Percentiles rank a stretch among this genome's conserved stretches.
Evolutionary conservation across 2,888 invertebrate species (phyloP).

Genomic region (Xestia rhomboidea): DNA sequence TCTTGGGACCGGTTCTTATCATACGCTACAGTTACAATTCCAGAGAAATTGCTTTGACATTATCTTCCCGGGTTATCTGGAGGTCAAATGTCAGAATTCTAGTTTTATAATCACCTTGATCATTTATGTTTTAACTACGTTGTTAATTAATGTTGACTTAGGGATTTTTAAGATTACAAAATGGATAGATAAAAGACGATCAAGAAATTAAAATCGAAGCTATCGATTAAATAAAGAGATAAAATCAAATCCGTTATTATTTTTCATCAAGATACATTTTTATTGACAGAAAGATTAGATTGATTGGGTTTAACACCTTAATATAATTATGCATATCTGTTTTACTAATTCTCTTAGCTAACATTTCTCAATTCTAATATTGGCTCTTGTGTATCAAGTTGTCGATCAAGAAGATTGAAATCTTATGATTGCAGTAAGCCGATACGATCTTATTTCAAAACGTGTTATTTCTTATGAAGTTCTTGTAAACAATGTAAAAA

Average conservation of each 20-base stretch:
- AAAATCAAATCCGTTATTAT: slow-evolving; percentile 27
- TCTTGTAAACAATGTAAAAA: slow-evolving; percentile 53
- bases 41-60: slow-evolving; percentile 70
- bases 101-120: slow-evolving; percentile 64
- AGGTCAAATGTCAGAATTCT: slow-evolving; percentile 67
- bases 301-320: slow-evolving; percentile 56
- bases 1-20: slow-evolving; percentile 67
- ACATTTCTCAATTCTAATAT: slow-evolving; percentile 49
- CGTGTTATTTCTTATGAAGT: slow-evolving; percentile 52
- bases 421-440: slow-evolving; percentile 40
- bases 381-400: slow-evolving; percentile 44
- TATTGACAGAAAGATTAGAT: slow-evolving; percentile 47
- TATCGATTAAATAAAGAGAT: slow-evolving; percentile 39
- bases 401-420: slow-evolving; percentile 54
- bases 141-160: slow-evolving; percentile 40
- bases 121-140: slow-evolving; percentile 37
- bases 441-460: slow-evolving; percentile 57
- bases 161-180: slow-evolving; percentile 17
- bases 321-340: slow-evolving; percentile 52
- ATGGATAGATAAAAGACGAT: slow-evolving; percentile 12
- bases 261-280: slow-evolving; percentile 46
- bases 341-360: slow-evolving; percentile 32
- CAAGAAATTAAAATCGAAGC: slow-evolving; percentile 32
- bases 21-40: slow-evolving; percentile 65
- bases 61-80: slow-evolving; percentile 70